These are phyloP conservation scores for Alethe castanea DNA, from an alignment of 2,113 vertebrate genomes.

Conservation along the genomic window DNA sequence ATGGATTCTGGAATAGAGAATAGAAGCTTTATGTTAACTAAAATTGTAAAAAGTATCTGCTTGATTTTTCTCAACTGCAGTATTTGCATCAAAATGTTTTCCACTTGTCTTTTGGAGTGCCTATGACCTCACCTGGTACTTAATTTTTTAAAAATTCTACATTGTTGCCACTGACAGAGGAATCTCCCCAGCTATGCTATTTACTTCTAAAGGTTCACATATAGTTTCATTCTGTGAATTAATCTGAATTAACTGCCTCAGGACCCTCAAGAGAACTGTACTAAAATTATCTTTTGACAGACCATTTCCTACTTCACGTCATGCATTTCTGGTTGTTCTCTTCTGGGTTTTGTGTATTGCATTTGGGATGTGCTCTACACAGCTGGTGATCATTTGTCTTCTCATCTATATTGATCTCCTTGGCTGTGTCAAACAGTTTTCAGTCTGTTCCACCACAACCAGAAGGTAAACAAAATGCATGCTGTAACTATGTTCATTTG, in stretches of 20 bases:
- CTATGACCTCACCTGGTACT: background rate
- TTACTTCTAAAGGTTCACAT: background rate
- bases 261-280: background rate
- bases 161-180: background rate
- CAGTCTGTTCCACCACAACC: background rate
- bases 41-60: background rate
- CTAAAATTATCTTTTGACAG: background rate
- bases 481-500: background rate
- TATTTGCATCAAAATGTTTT: background rate
- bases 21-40: background rate
- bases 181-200: background rate
- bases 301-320: background rate
- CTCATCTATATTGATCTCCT: conserved; percentile 10
- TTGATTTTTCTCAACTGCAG: background rate
- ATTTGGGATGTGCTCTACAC: background rate
- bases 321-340: conserved; percentile 4
- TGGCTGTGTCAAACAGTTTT: background rate
- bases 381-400: conserved; percentile 32
- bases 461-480: background rate
- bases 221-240: background rate
- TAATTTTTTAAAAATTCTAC: background rate
- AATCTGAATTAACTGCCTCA: background rate
- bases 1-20: background rate
- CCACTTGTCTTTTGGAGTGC: background rate
- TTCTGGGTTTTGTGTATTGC: background rate